Conservation (phyloP, 2,113 vertebrate genomes). For the Alethe castanea region DNA sequence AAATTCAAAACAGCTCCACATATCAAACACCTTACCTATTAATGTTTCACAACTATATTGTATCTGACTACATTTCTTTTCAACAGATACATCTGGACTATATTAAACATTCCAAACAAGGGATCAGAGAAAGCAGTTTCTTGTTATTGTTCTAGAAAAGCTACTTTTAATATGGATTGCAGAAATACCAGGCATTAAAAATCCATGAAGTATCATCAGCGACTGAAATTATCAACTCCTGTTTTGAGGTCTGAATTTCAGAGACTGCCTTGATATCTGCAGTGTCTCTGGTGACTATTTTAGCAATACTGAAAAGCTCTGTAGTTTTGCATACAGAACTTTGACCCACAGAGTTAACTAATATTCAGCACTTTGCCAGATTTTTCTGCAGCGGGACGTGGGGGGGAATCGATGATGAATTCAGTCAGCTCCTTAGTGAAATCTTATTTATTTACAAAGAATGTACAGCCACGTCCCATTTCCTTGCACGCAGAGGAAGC, state of each 20-base stretch:
- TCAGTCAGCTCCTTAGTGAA: not conserved
- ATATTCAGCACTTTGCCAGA: not conserved
- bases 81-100: constrained; percentile 35
- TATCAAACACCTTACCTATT: not conserved
- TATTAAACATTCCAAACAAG: constrained; percentile 22
- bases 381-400: not conserved
- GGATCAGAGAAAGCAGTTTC: constrained; percentile 39
- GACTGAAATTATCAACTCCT: not conserved
- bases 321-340: not conserved
- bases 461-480: constrained; percentile 54
- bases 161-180: not conserved
- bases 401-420: not conserved
- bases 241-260: not conserved
- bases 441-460: constrained; percentile 50
- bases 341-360: not conserved
- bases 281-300: not conserved
- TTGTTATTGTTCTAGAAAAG: constrained; percentile 4
- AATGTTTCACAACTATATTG: not conserved
- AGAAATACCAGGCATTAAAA: constrained; percentile 42
- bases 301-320: not conserved
- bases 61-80: not conserved
- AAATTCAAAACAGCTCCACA: not conserved
- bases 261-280: not conserved
- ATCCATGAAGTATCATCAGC: not conserved
- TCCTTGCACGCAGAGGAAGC: constrained; percentile 41